Conservation (phyloP, 2,888 invertebrate species). For the Acholoe squamosa region DNA sequence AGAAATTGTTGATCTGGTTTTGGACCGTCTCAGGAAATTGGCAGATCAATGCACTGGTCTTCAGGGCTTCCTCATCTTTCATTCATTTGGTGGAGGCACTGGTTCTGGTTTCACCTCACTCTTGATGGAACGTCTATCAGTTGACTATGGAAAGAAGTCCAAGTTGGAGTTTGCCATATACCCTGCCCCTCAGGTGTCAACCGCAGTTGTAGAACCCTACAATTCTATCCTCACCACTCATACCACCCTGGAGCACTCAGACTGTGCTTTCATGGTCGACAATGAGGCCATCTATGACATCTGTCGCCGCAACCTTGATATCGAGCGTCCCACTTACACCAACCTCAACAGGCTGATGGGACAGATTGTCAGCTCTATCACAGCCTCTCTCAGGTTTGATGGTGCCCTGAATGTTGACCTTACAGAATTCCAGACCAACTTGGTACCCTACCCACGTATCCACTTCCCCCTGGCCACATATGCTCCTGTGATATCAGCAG, state of each 20-base stretch:
- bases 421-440: slow-evolving; percentile 85
- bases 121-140: slow-evolving; percentile 84
- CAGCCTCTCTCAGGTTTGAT: slow-evolving; percentile 84
- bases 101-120: slow-evolving; percentile 82
- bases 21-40: slow-evolving; percentile 84
- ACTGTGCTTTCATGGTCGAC: slow-evolving; percentile 88
- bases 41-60: slow-evolving; percentile 82
- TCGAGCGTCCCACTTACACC: slow-evolving; percentile 93
- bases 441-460: slow-evolving; percentile 92
- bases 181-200: slow-evolving; percentile 85
- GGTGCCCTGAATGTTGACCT: slow-evolving; percentile 85
- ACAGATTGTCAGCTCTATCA: slow-evolving; percentile 87
- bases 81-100: slow-evolving; percentile 80
- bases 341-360: slow-evolving; percentile 96
- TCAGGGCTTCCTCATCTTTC: slow-evolving; percentile 82
- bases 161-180: slow-evolving; percentile 80
- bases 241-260: slow-evolving; percentile 95
- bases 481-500: slow-evolving; percentile 95
- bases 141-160: slow-evolving; percentile 80
- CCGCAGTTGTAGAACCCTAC: slow-evolving; percentile 85
- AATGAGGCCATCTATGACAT: slow-evolving; percentile 81
- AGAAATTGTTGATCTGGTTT: slow-evolving; percentile 77
- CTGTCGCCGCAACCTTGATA: slow-evolving; percentile 88
- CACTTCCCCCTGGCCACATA: slow-evolving; percentile 94
- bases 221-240: slow-evolving; percentile 84